Evolutionary conservation across 2,113 vertebrate species (phyloP).

Genomic region (Ptilonorhynchus violaceus): DNA sequence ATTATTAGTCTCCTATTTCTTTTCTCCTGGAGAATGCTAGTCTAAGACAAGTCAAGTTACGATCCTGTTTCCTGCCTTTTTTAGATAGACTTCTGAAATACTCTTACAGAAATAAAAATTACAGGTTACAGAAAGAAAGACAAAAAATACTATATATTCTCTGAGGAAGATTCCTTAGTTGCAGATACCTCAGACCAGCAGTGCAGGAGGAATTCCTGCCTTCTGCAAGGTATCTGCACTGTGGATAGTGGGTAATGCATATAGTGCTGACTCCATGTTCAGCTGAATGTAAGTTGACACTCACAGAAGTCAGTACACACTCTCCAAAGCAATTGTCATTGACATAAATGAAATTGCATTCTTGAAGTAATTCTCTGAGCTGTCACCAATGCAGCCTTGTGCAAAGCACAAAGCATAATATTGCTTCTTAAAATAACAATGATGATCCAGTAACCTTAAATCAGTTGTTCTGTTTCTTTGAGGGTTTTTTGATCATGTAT

Average conservation of each 20-base stretch:
- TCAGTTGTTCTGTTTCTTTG: not conserved
- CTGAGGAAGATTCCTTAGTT: not conserved
- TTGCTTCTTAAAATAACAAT: not conserved
- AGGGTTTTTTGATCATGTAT: not conserved
- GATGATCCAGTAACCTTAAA: not conserved
- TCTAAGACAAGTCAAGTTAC: not conserved
- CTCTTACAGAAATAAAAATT: too few species aligned
- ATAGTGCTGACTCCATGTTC: rapidly evolving
- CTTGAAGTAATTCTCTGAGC: not conserved
- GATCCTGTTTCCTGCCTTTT: not conserved
- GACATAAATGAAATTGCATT: not conserved
- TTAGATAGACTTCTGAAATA: not conserved
- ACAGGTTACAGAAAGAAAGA: not conserved
- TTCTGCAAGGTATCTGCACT: not conserved
- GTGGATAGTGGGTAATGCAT: not conserved
- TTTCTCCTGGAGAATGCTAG: not conserved
- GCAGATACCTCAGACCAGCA: not conserved
- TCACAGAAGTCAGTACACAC: not conserved
- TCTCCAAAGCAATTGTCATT: not conserved
- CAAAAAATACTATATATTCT: not conserved
- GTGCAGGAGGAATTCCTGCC: not conserved
- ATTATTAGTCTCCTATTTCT: not conserved
- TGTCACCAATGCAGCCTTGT: not conserved
- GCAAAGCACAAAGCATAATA: not conserved
- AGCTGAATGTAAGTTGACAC: not conserved